phyloP scores from a whole-genome alignment of 2,797 vertebrate species.

The Microcaecilia unicolor region DNA sequence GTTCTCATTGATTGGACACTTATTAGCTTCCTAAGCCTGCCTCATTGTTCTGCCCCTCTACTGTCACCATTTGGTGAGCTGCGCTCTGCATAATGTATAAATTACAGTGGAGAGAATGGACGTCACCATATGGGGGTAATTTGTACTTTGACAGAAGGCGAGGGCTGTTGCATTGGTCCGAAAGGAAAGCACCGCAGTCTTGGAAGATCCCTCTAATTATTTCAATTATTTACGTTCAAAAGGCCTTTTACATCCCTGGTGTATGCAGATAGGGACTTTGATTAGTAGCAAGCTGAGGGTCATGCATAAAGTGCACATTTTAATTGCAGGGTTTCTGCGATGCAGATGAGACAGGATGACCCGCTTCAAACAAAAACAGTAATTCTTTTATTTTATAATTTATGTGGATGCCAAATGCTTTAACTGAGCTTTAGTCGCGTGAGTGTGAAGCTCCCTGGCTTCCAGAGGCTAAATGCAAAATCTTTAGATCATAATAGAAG shows the following conservation, averaged over 20 bases:
- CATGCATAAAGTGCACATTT: constrained; percentile 30
- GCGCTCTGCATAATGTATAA: constrained; percentile 35
- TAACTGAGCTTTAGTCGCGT: constrained; percentile 1
- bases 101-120: constrained; percentile 39
- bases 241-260: constrained; percentile 27
- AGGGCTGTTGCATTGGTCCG: constrained; percentile 29
- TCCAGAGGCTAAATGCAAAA: constrained; percentile 1
- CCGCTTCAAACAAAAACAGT: constrained; percentile 32
- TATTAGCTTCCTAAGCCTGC: constrained; percentile 18
- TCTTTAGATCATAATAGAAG: constrained; percentile 3
- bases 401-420: neutral
- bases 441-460: neutral
- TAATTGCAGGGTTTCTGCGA: constrained; percentile 38
- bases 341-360: constrained; percentile 30
- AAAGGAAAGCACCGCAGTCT: constrained; percentile 34
- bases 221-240: constrained; percentile 47
- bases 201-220: constrained; percentile 42
- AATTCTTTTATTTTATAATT: neutral
- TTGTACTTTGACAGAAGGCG: constrained; percentile 44
- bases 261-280: constrained; percentile 23
- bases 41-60: constrained; percentile 27
- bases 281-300: constrained; percentile 28
- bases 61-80: constrained; percentile 34
- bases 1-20: constrained; percentile 16
- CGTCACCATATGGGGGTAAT: constrained; percentile 36